Evolutionary conservation across 2,888 invertebrate species (phyloP), one percentile per base, ranked within the genome.

Genomic region (Bombyx huttoni): DNA sequence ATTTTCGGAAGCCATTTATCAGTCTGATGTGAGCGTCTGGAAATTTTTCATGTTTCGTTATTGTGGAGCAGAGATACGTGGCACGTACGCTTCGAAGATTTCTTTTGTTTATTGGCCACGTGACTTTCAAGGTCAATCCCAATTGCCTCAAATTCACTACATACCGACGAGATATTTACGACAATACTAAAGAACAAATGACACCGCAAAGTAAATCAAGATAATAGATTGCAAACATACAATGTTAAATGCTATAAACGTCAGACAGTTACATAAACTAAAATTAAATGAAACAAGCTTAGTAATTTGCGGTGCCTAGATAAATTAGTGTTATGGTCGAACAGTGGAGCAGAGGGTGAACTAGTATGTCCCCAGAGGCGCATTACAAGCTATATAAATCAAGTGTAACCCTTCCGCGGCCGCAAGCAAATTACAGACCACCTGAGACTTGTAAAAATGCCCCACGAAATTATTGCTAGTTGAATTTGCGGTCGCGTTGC

Each of bases 1-100:
- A 89, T 89, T 89, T 89, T 89, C 87, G 89, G 89, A 89, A 89
- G 89, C 88, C 89, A 89, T 89, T 89, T 89, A 89, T 89, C 89
- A 89, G 89, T 88, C 86, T 87, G 87, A 87, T 87, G 87, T 81
- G 83, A 73, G 85, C 82, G 88, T 85, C 87, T 88, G 85, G 85
- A 87, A 85, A 87, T 88, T 88, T 87, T 88, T 88, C 87, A 87
- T 89, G 89, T 89, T 88, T 87, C 85, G 86, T 89, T 88, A 88
- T 86, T 87, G 85, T 81, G 77, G 67, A 24, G 24, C 67, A 73
- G 67, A 70, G 73, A 70, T 75, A 76, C 81, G 77, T 81, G 80
- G 81, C 85, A 82, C 81, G 82, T 79, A 78, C 78, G 74, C 73
- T 63, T 61, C 58, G 73, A 72, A 75, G 67, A 70, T 72, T 67